Evolutionary conservation across 2,113 vertebrate species (phyloP).

Genomic region (Vombatus ursinus): DNA sequence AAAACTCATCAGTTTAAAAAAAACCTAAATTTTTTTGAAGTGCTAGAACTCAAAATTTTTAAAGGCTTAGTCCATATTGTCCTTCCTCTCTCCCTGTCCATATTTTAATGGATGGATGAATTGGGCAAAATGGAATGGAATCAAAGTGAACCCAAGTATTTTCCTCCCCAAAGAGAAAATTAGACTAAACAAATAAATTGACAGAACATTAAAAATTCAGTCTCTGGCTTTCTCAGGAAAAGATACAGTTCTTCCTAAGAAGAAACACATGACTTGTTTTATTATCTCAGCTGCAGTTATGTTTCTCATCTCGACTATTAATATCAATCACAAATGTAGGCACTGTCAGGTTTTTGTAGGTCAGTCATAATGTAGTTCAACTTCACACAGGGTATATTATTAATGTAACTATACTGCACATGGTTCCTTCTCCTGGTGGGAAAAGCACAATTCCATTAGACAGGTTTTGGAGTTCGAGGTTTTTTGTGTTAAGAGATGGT

Average conservation of each 20-base stretch:
- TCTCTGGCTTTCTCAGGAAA: conserved; percentile 26
- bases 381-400: background rate
- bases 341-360: background rate
- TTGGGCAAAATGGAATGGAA: conserved; percentile 53
- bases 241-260: conserved; percentile 44
- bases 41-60: background rate
- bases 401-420: background rate
- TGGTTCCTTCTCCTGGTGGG: background rate
- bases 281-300: conserved; percentile 40
- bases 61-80: conserved; percentile 34
- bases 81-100: background rate
- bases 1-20: background rate
- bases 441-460: background rate
- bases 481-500: background rate
- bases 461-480: background rate
- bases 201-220: conserved; percentile 59
- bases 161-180: conserved; percentile 62
- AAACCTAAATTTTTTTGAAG: background rate
- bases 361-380: background rate
- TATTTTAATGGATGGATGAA: background rate
- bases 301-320: conserved; percentile 32
- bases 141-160: conserved; percentile 33
- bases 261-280: conserved; percentile 45
- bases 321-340: conserved; percentile 35
- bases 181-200: conserved; percentile 41